phyloP scores from a whole-genome alignment of 2,797 vertebrate species.

The Apogon hyalosoma region DNA sequence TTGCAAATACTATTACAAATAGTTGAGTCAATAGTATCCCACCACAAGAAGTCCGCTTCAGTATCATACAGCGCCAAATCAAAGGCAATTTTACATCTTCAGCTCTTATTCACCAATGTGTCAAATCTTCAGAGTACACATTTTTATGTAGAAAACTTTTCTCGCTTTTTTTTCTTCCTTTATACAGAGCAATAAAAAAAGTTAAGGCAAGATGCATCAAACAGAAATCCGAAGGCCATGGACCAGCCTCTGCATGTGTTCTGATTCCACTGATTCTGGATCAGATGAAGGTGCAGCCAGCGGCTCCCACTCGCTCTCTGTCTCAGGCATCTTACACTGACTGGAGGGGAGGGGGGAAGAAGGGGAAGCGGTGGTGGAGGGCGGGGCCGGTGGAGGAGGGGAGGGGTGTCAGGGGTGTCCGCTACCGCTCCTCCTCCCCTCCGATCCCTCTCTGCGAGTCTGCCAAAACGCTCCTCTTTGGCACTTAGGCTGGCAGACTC shows the following conservation, averaged over 20 bases:
- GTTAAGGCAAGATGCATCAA: slow-evolving; percentile 97
- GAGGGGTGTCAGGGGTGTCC: slow-evolving; percentile 85
- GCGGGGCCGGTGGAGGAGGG: slow-evolving; percentile 79
- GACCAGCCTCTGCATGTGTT: slow-evolving; percentile 69
- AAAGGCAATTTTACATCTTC: slow-evolving; percentile 69
- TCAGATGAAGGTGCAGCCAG: slow-evolving; percentile 69
- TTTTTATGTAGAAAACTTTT: slow-evolving; percentile 91
- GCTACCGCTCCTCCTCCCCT: slow-evolving; percentile 81
- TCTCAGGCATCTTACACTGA: slow-evolving; percentile 92
- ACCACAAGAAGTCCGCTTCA: slow-evolving; percentile 74
- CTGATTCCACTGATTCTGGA: slow-evolving; percentile 78
- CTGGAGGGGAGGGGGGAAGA: slow-evolving; percentile 83
- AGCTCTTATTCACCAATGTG: slow-evolving; percentile 67
- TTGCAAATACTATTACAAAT: slow-evolving; percentile 79
- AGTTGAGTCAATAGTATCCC: slow-evolving; percentile 71
- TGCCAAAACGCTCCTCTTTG: slow-evolving; percentile 85
- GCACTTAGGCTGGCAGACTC: slow-evolving; percentile 98
- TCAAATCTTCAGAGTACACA: slow-evolving; percentile 83
- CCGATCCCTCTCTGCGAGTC: slow-evolving; percentile 70
- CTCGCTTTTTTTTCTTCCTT: slow-evolving; percentile 79
- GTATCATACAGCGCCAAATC: slow-evolving; percentile 75
- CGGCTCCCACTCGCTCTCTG: slow-evolving; percentile 85
- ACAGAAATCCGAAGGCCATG: slow-evolving; percentile 90
- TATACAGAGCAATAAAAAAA: slow-evolving; percentile 97
- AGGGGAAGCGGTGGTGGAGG: slow-evolving; percentile 81